phyloP scores from a whole-genome alignment of 2,888 invertebrate genomes.

The Tachina lurida region DNA sequence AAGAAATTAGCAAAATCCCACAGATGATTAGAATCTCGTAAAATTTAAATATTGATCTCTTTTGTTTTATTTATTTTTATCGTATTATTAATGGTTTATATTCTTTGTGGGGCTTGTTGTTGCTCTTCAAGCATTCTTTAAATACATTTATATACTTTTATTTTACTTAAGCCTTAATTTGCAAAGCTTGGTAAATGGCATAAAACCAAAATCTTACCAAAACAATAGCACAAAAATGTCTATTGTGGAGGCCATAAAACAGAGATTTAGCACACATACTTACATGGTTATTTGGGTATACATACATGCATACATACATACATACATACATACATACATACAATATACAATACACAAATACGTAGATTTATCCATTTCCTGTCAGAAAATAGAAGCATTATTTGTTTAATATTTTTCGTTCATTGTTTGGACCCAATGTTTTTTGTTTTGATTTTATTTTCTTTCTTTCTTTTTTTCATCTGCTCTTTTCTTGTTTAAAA shows the following conservation, averaged over 20 bases:
- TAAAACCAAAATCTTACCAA: conserved; percentile 39
- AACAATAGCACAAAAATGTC: conserved; percentile 5
- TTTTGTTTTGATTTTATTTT: conserved; percentile 19
- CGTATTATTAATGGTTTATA: neutral
- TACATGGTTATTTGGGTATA: too few species aligned
- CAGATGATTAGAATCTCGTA: conserved; percentile 35
- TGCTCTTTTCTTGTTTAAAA: conserved; percentile 58
- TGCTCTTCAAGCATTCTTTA: too few species aligned
- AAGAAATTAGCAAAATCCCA: conserved; percentile 13
- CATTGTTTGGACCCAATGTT: conserved; percentile 30
- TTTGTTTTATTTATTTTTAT: conserved; percentile 7
- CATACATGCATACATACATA: neutral
- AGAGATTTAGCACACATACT: conserved; percentile 49
- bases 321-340: neutral
- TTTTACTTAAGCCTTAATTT: conserved; percentile 49
- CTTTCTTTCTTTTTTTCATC: neutral
- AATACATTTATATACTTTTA: neutral
- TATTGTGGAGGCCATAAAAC: conserved; percentile 64
- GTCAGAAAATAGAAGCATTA: conserved; percentile 44
- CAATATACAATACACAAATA: neutral
- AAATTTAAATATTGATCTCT: conserved; percentile 20
- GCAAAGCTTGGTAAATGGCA: conserved; percentile 53
- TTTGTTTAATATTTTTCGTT: conserved; percentile 35
- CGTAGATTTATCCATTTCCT: conserved; percentile 57
- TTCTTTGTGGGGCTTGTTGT: neutral